Percentiles rank a stretch among this genome's conserved stretches.
phyloP scores from a whole-genome alignment of 2,113 vertebrate species.

The Aegypius monachus region DNA sequence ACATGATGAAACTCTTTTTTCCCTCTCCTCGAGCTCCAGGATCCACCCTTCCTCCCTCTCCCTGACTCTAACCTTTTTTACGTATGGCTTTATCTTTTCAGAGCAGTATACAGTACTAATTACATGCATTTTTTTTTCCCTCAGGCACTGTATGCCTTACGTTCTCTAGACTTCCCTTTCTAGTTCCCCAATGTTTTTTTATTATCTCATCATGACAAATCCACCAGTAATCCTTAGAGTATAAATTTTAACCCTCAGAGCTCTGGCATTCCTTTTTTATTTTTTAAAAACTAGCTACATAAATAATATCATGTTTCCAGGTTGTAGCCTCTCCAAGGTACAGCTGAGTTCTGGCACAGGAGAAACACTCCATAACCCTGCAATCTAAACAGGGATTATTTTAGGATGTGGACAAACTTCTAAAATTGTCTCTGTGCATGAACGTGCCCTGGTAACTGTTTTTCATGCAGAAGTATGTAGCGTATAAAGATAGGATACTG shows the following conservation, averaged over 20 bases:
- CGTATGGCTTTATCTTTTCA: neutral
- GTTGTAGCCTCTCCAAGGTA: neutral
- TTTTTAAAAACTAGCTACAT: neutral
- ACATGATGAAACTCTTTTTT: neutral
- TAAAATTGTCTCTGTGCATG: neutral
- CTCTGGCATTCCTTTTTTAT: neutral
- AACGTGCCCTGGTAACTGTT: neutral
- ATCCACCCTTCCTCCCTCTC: neutral
- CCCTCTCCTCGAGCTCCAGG: neutral
- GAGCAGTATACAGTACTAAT: neutral
- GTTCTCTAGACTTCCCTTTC: neutral
- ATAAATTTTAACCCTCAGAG: neutral
- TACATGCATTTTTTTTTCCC: neutral
- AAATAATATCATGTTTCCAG: neutral
- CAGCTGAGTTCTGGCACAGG: neutral
- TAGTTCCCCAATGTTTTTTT: neutral
- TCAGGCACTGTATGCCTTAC: neutral
- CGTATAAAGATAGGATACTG: neutral
- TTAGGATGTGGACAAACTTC: neutral
- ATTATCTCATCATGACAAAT: neutral
- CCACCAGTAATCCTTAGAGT: neutral
- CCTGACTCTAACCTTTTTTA: neutral
- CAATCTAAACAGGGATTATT: neutral
- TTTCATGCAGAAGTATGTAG: neutral
- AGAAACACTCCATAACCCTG: neutral